phyloP scores from a whole-genome alignment of 2,113 vertebrate genomes.

The Eulacestoma nigropectus region DNA sequence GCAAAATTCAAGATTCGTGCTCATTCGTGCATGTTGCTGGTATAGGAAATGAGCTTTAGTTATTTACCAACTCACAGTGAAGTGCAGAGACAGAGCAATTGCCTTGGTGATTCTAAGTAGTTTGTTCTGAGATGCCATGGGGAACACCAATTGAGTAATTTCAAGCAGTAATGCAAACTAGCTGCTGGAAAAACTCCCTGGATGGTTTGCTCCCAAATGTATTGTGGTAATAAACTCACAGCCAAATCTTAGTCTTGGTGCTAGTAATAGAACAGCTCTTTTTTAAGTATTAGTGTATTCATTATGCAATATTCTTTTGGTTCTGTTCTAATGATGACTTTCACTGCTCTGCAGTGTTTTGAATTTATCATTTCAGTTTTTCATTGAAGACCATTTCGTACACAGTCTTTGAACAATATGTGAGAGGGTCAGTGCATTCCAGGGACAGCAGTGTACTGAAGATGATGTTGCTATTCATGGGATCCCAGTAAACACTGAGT shows the following conservation, averaged over 20 bases:
- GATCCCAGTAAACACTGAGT: background rate
- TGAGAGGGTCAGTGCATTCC: background rate
- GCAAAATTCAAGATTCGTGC: background rate
- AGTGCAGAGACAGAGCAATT: background rate
- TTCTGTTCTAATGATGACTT: background rate
- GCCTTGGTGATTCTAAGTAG: background rate
- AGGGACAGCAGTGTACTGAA: background rate
- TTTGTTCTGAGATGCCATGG: background rate
- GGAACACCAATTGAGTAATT: background rate
- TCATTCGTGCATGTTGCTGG: background rate
- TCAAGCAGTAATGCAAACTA: background rate
- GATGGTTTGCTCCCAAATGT: background rate
- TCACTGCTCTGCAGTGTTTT: background rate
- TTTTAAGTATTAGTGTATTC: background rate
- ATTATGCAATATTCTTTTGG: background rate
- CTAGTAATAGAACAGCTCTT: background rate
- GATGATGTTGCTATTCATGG: background rate
- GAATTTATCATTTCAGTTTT: background rate
- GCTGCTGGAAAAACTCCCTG: background rate
- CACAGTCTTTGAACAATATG: background rate
- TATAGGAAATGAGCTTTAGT: background rate
- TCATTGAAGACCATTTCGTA: background rate
- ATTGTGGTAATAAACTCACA: background rate
- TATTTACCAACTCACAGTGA: background rate
- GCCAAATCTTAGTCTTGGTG: background rate